Evolutionary conservation across 2,888 invertebrate genomes (phyloP).

Genomic region (Microctonus brassicae): DNA sequence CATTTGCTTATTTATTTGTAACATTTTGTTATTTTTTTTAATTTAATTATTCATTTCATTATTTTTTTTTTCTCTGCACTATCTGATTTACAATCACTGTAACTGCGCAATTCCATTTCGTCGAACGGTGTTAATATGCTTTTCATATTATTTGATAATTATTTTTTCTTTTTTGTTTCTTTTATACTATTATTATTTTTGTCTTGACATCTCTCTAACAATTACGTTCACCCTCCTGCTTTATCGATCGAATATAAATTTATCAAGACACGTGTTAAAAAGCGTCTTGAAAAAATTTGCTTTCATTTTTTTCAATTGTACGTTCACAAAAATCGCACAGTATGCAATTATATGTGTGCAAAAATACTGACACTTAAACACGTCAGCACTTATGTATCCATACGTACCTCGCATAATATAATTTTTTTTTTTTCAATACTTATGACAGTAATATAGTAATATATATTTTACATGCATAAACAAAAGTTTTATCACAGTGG

Average conservation of each 20-base stretch:
- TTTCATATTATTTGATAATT: conserved; percentile 4
- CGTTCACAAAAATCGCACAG: conserved; percentile 13
- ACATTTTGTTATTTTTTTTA: not conserved
- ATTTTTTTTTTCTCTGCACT: not conserved
- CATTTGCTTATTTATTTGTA: conserved; percentile 1
- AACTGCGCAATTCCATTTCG: conserved; percentile 2
- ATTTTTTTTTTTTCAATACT: conserved; percentile 53
- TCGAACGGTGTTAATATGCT: conserved; percentile 25
- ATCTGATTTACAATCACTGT: not conserved
- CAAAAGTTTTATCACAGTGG: conserved; percentile 69
- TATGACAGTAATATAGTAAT: conserved; percentile 61
- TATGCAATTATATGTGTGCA: not conserved
- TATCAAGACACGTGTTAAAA: conserved; percentile 13
- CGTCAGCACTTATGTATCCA: conserved; percentile 41
- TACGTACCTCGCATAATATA: conserved; percentile 42
- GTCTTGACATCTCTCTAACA: not conserved
- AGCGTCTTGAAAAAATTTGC: conserved; percentile 11
- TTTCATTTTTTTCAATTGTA: conserved; percentile 10
- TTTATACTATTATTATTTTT: not conserved
- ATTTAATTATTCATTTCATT: not conserved
- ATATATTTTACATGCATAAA: conserved; percentile 67
- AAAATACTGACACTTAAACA: conserved; percentile 17
- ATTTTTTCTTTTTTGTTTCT: not conserved
- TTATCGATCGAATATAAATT: conserved; percentile 17
- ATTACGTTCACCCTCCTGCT: conserved; percentile 1